Evolutionary conservation across 2,888 invertebrate species (phyloP), one percentile per base, ranked within the genome.

Genomic region (Ellobium chinense): DNA sequence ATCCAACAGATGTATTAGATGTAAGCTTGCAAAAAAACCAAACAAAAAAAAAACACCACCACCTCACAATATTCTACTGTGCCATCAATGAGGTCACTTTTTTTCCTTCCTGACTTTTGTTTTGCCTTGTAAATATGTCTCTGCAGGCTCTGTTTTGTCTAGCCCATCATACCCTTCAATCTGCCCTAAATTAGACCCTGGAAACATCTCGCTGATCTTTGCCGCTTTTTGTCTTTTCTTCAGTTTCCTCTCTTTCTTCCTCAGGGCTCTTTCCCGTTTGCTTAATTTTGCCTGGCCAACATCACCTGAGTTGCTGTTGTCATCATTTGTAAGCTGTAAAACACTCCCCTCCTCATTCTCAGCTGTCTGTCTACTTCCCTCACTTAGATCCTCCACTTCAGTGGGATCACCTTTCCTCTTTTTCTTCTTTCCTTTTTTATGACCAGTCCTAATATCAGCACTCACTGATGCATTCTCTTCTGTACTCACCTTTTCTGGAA

Each of bases 371-470:
- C 24, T 36, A 9, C 2, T 24, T 54, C 29, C 0, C 18, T 60
- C 18, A 54, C 1, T 21, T 24, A n/a, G 27, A 29, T 39, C 36
- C 39, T 63, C 46, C 9, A 65, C 27, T 18, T 65, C 31, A 29
- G 5, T 21, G 12, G 18, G 18, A 39, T 68, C 14, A 21, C 1
- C 5, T 1, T 46, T 34, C 18, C 54, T 78, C 69, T 56, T 80
- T 54, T 73, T 78, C 29, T 69, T 80, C 75, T 66, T 78, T 60
- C n/a, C n/a, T n/a, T n/a, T 79, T 82, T 60, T 58, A 31, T 24
- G 66, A 37, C 37, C 74, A 62, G 31, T 21, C 58, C 29, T 72
- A 58, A 36, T 0, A n/a, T 1, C 27, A 9, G 39, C 34, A 29
- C 21, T 36, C 34, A 60, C 18, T 27, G 37, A 4, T 24, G 1